Conservation (phyloP, 2,888 invertebrate genomes). For the Pherbina coryleti region DNA sequence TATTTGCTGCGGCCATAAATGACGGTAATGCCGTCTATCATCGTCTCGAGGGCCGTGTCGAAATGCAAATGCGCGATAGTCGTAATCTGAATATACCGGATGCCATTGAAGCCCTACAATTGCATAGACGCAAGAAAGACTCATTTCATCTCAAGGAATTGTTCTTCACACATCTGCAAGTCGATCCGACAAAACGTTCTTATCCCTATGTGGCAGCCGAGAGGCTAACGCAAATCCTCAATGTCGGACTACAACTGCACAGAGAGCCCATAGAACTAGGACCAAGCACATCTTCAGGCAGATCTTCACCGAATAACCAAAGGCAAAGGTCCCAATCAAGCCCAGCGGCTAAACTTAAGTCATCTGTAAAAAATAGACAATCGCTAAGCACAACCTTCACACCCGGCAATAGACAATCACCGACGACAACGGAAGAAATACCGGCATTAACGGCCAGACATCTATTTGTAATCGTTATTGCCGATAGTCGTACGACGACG, state of each 20-base stretch:
- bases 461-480: slow-evolving; percentile 62
- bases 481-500: slow-evolving; percentile 62
- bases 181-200: slow-evolving; percentile 55
- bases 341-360: not conserved
- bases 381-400: not conserved
- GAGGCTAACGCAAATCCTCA: slow-evolving; percentile 58
- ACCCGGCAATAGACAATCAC: not conserved
- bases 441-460: slow-evolving; percentile 35
- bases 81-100: slow-evolving; percentile 72
- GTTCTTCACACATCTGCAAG: slow-evolving; percentile 64
- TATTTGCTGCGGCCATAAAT: slow-evolving; percentile 73
- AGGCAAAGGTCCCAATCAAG: not conserved
- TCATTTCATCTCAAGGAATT: slow-evolving; percentile 60
- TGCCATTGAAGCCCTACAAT: slow-evolving; percentile 69
- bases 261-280: slow-evolving; percentile 45
- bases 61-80: slow-evolving; percentile 61
- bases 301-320: not conserved
- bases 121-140: slow-evolving; percentile 37
- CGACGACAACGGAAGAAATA: not conserved
- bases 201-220: slow-evolving; percentile 57
- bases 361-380: not conserved
- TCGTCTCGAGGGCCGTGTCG: slow-evolving; percentile 61
- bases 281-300: too few species aligned
- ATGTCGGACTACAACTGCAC: slow-evolving; percentile 59
- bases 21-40: slow-evolving; percentile 74